Evolutionary conservation across 2,888 invertebrate genomes (phyloP), one percentile per base, ranked within the genome.

Genomic region (Orgyia antiqua): DNA sequence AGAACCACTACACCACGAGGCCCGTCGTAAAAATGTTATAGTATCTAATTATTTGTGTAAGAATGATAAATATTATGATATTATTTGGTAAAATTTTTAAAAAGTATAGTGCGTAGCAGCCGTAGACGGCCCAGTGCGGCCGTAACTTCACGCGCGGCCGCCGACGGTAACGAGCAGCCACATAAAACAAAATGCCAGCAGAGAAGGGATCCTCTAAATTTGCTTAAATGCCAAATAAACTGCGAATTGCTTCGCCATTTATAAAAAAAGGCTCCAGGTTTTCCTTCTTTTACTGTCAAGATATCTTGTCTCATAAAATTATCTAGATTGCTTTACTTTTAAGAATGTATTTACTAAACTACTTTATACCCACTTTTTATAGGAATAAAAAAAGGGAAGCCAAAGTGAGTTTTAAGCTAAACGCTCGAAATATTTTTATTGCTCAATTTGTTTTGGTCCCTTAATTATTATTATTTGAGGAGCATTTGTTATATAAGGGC

Each of bases 161-260:
- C 65, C 70, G 77, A 64, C 71, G 63, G 82, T 86, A 86, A 86
- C 84, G 83, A 86, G 84, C 75, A 63, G 64, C 68, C 75, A 70
- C 82, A 83, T 84, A 84, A 84, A 84, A 83, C 79, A 82, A 84
- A 84, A 86, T 84, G 82, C 83, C 83, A 82, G 74, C 69, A 60
- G 63, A 68, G 68, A 66, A 70, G 76, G 77, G 75, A 75, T 77
- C 75, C 74, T 74, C 75, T 72, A 75, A 79, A 80, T 79, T 79
- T 71, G 77, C 79, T 78, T 80, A 79, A 82, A 82, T 82, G 82
- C 80, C 79, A 79, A 78, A 79, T 79, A 84, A 80, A 79, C 80
- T 79, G 82, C 66, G 75, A 83, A 86, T 80, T 70, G 75, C 73
- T 77, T 64, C 72, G 75, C 71, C 78, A 75, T 83, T 83, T 83